Base-by-base conservation (phyloP, 2,888 invertebrate species). In the Choreutis nemorana region DNA sequence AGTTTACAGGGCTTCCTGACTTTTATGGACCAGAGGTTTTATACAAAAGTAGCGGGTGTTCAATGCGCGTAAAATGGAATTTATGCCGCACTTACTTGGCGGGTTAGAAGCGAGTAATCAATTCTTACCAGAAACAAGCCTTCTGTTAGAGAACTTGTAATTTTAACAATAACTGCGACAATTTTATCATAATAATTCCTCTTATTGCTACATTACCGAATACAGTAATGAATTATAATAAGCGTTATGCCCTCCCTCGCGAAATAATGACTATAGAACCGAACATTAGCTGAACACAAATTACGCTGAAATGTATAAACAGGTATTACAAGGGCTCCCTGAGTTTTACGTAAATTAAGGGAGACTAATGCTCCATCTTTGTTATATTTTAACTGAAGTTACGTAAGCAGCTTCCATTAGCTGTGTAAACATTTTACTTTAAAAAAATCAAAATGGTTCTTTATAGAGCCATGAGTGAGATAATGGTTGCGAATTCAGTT, bases 271-370 rank as follows among this genome's bases (percentile, higher is more conserved):
- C 63, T 59, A 58, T 49, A 55, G 55, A 55, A 58, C 49, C n/a
- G n/a, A 68, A 68, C 72, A 70, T 73, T 72, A 71, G 57, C 62
- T 60, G 55, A 63, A 70, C 62, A 65, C 63, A 68, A 73, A 73
- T 72, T 68, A 63, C 61, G 54, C 59, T 58, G 60, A 65, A 66
- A 65, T 57, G 60, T 60, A 66, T 66, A 71, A 73, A 67, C 63
- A 70, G 60, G 67, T 65, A 68, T 63, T 59, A 65, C 48, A 63
- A 61, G 45, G 60, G 64, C 58, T 55, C 57, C 55, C 50, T 44
- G 53, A 52, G 50, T 58, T 61, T 47, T 56, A 46, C 45, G 49
- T 42, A 55, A 59, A 59, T 63, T 55, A 50, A 53, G 56, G 50
- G 46, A 48, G 47, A 45, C 42, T 48, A 51, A 52, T 48, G 48